phyloP scores from a whole-genome alignment of 2,113 vertebrate genomes.

The Platysternon megacephalum region DNA sequence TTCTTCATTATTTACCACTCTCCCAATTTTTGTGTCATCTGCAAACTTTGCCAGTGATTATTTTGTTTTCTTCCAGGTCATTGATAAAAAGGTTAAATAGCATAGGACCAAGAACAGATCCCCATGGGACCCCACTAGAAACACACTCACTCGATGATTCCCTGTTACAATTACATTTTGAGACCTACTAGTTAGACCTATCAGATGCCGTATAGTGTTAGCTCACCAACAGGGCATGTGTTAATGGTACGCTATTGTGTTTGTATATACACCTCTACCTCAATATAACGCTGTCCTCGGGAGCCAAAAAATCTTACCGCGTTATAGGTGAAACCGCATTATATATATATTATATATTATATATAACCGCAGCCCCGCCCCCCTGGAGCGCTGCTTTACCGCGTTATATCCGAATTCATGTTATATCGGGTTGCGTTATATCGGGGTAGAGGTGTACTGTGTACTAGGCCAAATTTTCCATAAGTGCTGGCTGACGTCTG shows the following conservation, averaged over 20 bases:
- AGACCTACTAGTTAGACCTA: background rate
- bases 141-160: background rate
- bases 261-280: too few relatives aligned
- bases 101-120: background rate
- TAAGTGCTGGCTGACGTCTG: constrained; percentile 43
- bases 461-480: constrained; percentile 16
- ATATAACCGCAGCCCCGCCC: too few relatives aligned
- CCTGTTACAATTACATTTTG: background rate
- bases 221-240: background rate
- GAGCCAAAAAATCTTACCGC: too few relatives aligned
- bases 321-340: too few relatives aligned
- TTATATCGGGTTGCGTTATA: too few relatives aligned
- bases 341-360: too few relatives aligned
- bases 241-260: background rate
- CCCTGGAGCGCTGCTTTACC: too few relatives aligned
- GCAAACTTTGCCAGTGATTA: background rate
- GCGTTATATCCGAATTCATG: too few relatives aligned
- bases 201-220: background rate
- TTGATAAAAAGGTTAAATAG: background rate
- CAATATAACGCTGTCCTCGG: too few relatives aligned
- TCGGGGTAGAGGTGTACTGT: too few relatives aligned
- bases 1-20: background rate
- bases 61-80: background rate
- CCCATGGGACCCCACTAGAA: background rate
- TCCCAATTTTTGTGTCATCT: background rate